Base-by-base conservation (phyloP, 2,113 vertebrate species). In the Protomyctophum bolini region DNA sequence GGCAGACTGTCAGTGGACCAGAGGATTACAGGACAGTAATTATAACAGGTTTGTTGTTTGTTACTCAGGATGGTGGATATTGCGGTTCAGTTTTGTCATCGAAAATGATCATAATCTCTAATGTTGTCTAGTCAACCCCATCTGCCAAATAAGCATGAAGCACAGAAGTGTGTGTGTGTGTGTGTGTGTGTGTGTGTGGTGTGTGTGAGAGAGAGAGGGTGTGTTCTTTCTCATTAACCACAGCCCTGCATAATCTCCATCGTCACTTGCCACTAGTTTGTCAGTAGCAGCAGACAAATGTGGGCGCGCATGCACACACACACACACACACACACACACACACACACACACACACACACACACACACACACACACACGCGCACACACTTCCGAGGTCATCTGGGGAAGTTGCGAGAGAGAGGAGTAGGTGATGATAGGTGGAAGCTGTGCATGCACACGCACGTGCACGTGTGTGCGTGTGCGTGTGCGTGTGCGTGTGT, bases 211-310 rank as follows among this genome's bases (percentile, higher is more conserved):
- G 58, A 57, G 28, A 55, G 56, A 52, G 83, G 72, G 77, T 89
- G 52, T 54, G 50, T 28, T 64, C 76, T 75, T 69, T 73, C 82
- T 77, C 71, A 52, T 47, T 68, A 70, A 72, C 49, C 80, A 82
- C 87, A 89, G 76, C 79, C 83, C 86, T 92, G 87, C 83, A 71
- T 85, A 71, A 48, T 82, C 64, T 90, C 88, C 65, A 47, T 90
- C 86, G 82, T 80, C 88, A 77, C 83, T 84, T 85, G 86, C 84
- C 86, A 82, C 78, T 63, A 77, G 80, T 90, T 87, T 88, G 86
- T 90, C 88, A 88, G 80, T 90, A 72, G 83, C 85, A 82, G 82
- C 47, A 71, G 84, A 88, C 86, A 90, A 77, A 86, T 88, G 88
- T 75, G 74, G 21, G 80, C 33, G 66, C 47, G 0, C 7, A 6